These are phyloP conservation scores for Diprion similis DNA, from an alignment of 1,140 invertebrate genomes.

Conservation along the genomic window DNA sequence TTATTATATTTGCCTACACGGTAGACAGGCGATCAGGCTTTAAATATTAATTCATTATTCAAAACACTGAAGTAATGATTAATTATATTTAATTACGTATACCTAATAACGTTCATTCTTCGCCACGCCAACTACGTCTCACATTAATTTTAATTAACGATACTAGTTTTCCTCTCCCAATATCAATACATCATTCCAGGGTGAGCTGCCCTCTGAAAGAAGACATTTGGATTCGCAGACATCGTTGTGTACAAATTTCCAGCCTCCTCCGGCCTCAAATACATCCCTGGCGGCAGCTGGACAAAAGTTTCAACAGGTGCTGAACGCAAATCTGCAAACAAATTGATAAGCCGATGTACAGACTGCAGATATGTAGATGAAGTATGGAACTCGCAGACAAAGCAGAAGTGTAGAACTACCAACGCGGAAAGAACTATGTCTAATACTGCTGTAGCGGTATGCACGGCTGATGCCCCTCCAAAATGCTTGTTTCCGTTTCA, in stretches of 20 bases:
- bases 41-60: too few relatives aligned
- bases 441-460: neutral
- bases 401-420: constrained; percentile 46
- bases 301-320: constrained; percentile 52
- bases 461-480: neutral
- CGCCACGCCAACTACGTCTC: too few relatives aligned
- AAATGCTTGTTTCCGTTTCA: neutral
- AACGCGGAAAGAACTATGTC: constrained; percentile 35
- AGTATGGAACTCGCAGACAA: constrained; percentile 36
- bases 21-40: neutral
- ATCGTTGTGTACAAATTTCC: constrained; percentile 82
- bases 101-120: too few relatives aligned
- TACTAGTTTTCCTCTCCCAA: neutral
- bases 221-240: constrained; percentile 85
- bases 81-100: too few relatives aligned
- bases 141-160: too few relatives aligned
- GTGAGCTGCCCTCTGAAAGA: constrained; percentile 80
- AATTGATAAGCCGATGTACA: neutral
- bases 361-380: too few relatives aligned
- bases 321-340: constrained; percentile 50
- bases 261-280: constrained; percentile 75
- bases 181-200: constrained; percentile 83
- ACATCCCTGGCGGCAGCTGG: constrained; percentile 67
- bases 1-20: neutral
- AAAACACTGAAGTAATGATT: too few relatives aligned